Conservation (phyloP, 2,888 invertebrate genomes). For the Pachymerium ferrugineum region DNA sequence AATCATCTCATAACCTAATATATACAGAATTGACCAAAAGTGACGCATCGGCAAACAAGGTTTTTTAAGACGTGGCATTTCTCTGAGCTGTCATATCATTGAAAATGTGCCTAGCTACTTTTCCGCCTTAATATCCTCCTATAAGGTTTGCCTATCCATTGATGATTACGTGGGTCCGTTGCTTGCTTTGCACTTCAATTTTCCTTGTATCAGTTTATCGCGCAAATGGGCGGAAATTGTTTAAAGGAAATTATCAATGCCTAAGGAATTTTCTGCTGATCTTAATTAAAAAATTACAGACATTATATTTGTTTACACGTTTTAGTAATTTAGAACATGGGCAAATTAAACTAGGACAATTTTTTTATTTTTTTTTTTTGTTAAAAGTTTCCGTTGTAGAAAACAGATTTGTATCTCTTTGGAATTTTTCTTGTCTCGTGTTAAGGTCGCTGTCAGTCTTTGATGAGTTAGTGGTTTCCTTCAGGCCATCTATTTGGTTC, state of each 20-base stretch:
- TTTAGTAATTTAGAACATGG: neutral
- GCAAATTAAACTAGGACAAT: neutral
- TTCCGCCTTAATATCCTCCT: too few species aligned
- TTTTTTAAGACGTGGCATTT: too few species aligned
- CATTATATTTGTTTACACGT: too few species aligned
- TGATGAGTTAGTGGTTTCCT: neutral
- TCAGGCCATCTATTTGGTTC: neutral
- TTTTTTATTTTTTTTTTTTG: neutral
- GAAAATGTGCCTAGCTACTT: too few species aligned
- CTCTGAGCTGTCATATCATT: too few species aligned
- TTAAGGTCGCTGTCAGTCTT: neutral
- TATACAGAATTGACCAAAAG: too few species aligned
- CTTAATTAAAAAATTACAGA: neutral
- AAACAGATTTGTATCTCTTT: neutral
- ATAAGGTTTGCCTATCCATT: too few species aligned
- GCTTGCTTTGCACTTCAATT: neutral
- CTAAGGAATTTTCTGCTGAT: neutral
- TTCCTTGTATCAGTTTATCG: neutral
- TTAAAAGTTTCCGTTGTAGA: neutral
- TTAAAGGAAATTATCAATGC: neutral
- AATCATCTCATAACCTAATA: too few species aligned
- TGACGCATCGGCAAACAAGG: too few species aligned
- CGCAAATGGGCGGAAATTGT: neutral
- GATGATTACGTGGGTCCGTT: neutral
- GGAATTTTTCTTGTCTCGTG: neutral